Percentiles rank a stretch among this genome's conserved stretches.
Evolutionary conservation across 2,797 vertebrate genomes (phyloP).

Genomic region (Spheniscus humboldti): DNA sequence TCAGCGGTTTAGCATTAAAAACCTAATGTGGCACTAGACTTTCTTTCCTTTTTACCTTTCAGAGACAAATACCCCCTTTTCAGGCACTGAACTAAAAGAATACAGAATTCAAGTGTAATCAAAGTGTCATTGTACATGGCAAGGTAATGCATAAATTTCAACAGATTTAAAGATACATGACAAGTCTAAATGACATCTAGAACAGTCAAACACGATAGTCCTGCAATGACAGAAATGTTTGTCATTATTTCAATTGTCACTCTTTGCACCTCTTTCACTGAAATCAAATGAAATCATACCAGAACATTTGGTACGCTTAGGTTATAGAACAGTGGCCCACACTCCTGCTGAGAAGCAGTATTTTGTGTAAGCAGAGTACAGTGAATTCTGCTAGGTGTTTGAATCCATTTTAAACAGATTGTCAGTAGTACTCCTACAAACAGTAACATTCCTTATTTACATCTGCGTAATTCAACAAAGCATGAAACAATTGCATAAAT

Average conservation of each 20-base stretch:
- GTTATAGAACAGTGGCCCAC: neutral
- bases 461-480: neutral
- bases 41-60: neutral
- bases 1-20: neutral
- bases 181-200: neutral
- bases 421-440: neutral
- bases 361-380: neutral
- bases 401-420: neutral
- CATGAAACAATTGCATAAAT: neutral
- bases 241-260: neutral
- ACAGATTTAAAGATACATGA: neutral
- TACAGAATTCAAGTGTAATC: neutral
- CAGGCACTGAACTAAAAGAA: neutral
- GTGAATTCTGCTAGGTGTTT: neutral
- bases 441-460: neutral
- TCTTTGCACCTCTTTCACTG: neutral
- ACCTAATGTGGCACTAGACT: neutral
- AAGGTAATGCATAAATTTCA: neutral
- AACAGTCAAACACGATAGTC: neutral
- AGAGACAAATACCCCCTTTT: neutral
- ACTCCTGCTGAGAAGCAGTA: neutral
- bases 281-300: neutral
- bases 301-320: neutral
- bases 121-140: neutral
- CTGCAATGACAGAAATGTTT: neutral